Base-by-base conservation (phyloP, 2,888 invertebrate species). In the Xylocampa areola region DNA sequence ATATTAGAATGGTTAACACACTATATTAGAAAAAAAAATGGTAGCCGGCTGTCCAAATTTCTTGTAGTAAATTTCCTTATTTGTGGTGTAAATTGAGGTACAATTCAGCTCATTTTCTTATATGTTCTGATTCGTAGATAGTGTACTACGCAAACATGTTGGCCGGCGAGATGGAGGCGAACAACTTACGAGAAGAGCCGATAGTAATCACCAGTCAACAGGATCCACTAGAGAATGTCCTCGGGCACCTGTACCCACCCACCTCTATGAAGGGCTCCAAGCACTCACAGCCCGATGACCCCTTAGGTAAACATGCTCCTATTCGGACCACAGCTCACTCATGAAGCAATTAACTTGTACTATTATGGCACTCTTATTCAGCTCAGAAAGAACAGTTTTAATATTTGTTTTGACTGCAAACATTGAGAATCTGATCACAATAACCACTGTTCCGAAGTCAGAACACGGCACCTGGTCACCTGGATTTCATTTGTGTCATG, bases 121-220 rank as follows among this genome's bases (percentile, higher is more conserved):
- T 1, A 5, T 8, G 6, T 27, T 27, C 10, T 3, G n/a, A 21
- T 36, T 11, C 19, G 21, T 84, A 96, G 96, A 96, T 98, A 88
- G 94, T 97, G 27, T 98, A 97, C 86, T 98, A 97, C 89, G 98
- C 98, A 10, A 98, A 97, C 85, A 96, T 98, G 86, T 83, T 98
- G 69, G 98, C 98, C 2, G 98, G 98, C 1, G 95, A 95, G 50
- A 89, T 97, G 86, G 97, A 97, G 80, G 89, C 96, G 0, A 95
- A 95, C 21, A 95, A 95, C 6, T 86, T 95, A 13, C 86, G 95
- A 3, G 95, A 96, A 55, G 96, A 96, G 66, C 94, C 95, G 2
- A 86, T 92, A 23, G 92, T 91, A 45, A 80, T 91, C 35, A 76
- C 88, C 0, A 90, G 86, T 65, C 91, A 91, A 49, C 81, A 91